Evolutionary conservation across 2,888 invertebrate genomes (phyloP), one percentile per base, ranked within the genome.

Genomic region (Drosophila affinis): DNA sequence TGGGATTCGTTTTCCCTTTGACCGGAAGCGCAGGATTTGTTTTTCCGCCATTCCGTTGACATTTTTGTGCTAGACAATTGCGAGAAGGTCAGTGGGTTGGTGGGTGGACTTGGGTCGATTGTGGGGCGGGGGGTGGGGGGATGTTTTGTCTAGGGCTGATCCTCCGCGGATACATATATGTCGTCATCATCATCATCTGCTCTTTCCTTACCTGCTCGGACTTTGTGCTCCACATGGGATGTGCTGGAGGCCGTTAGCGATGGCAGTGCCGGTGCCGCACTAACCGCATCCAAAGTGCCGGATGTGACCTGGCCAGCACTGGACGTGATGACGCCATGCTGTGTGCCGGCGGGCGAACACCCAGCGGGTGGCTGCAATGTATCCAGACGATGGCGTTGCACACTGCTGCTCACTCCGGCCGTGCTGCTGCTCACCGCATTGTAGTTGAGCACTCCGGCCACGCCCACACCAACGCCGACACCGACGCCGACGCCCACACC

Each of bases 21-120:
- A 84, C 88, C 91, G 91, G 91, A 91, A 90, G 83, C 79, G 72
- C 87, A 80, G 90, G 90, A 91, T 91, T 91, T 91, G 91, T 91
- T 91, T 91, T 90, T 90, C 85, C 89, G 88, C 83, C 82, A 86
- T 82, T 79, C 72, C 75, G 77, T 65, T 81, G 82, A 82, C 82
- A 82, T 78, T 86, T 86, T 80, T 86, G 75, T 75, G 77, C 64
- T 65, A 86, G 81, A 78, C 62, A 78, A 77, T 48, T 67, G 71
- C 64, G 81, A 83, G 84, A 82, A 82, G 82, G 82, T 82, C 82
- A 82, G 72, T 82, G 83, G 86, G 87, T 78, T 86, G 83, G 32
- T 54, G 46, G 14, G 27, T 27, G 46, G 59, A 14, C 29, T 29
- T 62, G 48, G 21, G 17, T 24, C 32, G 27, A n/a, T 45, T 27